Base-by-base conservation (phyloP, 1,140 invertebrate species). In the Heliconius hewitsoni region DNA sequence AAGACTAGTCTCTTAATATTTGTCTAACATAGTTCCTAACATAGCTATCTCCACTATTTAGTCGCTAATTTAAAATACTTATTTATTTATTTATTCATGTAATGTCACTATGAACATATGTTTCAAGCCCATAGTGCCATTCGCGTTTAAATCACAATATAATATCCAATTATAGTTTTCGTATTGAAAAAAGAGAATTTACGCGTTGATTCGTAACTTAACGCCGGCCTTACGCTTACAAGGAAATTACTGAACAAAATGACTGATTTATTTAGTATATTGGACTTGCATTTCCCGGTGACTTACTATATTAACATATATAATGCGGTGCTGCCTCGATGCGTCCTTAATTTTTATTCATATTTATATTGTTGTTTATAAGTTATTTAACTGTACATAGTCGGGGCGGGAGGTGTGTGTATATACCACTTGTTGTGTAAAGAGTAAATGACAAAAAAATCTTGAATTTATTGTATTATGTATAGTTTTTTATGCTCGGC, bases 381-480 rank as follows among this genome's bases (percentile, higher is more conserved):
- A 92, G 92, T 91, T 92, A 90, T 93, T 93, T 91, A 91, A 89
- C 85, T 91, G 91, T 93, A 91, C 81, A 93, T 91, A 92, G 83
- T 91, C 89, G 90, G 89, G 88, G 90, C 86, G 86, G 81, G 87
- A 82, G 84, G 86, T 81, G 81, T 81, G 81, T 87, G 84, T 85
- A 89, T 90, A 86, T 91, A 89, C 90, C 90, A 88, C 89, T 85
- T 89, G 86, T 85, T 84, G 82, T 84, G 87, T 88, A 89, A 90
- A 89, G 88, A 83, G 87, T 86, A 89, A 92, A 92, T 89, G 87
- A 90, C 85, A 89, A 91, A 90, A 91, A 86, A 84, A 80, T 80
- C 46, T 85, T 76, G 76, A 85, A 84, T 57, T 82, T 79, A 79
- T 82, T 19, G 78, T 82, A 83, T 77, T 77, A 79, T 60, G 82